phyloP scores from a whole-genome alignment of 2,797 vertebrate genomes.

The Melanotaenia parkinsoni region DNA sequence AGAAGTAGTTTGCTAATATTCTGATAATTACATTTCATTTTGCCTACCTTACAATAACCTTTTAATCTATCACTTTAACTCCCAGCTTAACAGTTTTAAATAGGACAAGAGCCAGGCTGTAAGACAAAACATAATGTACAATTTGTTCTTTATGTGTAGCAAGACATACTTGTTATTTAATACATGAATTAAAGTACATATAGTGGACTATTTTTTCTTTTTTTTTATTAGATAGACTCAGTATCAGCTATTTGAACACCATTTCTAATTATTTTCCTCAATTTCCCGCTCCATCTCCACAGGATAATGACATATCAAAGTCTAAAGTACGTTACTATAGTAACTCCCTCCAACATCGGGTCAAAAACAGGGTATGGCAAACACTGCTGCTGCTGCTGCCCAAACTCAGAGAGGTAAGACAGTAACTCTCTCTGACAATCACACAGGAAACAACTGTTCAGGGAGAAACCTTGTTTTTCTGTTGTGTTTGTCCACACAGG shows the following conservation, averaged over 20 bases:
- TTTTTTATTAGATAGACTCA: too few relatives aligned
- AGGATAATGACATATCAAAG: slow-evolving; percentile 89
- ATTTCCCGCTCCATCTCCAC: slow-evolving; percentile 16
- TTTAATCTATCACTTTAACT: too few relatives aligned
- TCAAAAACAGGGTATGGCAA: slow-evolving; percentile 95
- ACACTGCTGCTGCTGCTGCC: slow-evolving; percentile 89
- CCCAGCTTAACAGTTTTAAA: too few relatives aligned
- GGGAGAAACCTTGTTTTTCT: neutral
- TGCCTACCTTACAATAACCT: too few relatives aligned
- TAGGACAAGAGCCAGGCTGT: too few relatives aligned
- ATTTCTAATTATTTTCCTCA: neutral
- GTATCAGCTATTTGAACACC: neutral
- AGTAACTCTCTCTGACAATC: neutral
- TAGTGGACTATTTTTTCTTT: too few relatives aligned
- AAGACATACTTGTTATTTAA: too few relatives aligned
- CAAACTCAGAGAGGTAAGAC: slow-evolving; percentile 87
- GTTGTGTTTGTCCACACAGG: slow-evolving; percentile 70
- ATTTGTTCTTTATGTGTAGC: too few relatives aligned
- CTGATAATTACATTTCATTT: too few relatives aligned
- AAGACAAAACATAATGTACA: too few relatives aligned
- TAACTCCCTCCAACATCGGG: slow-evolving; percentile 93
- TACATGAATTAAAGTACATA: too few relatives aligned
- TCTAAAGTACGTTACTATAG: slow-evolving; percentile 89
- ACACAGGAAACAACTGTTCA: slow-evolving; percentile 15
- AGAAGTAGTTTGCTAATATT: too few relatives aligned